These are phyloP conservation scores for Popillia japonica DNA, from an alignment of 1,140 invertebrate species.

Conservation along the genomic window DNA sequence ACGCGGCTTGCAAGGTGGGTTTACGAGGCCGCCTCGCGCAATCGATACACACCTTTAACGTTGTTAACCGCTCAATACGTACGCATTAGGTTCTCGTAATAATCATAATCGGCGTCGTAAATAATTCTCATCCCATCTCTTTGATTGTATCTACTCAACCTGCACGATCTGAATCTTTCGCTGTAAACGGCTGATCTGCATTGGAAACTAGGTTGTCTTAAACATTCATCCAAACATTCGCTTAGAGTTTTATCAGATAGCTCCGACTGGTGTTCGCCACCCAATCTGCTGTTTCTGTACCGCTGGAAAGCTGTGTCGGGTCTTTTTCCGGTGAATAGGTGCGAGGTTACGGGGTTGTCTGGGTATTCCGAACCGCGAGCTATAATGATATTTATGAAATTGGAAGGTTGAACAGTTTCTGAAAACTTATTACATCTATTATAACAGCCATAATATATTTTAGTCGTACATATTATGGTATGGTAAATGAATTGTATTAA, in stretches of 20 bases:
- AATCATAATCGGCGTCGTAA: slow-evolving; percentile 90
- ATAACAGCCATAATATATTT: no score
- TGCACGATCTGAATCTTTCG: slow-evolving; percentile 82
- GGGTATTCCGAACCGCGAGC: slow-evolving; percentile 83
- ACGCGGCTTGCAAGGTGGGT: no score
- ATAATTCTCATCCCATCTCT: slow-evolving; percentile 87
- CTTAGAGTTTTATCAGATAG: slow-evolving; percentile 85
- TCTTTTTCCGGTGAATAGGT: slow-evolving; percentile 79
- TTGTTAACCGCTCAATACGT: slow-evolving; percentile 62
- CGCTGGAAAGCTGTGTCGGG: slow-evolving; percentile 90
- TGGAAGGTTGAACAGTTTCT: neutral
- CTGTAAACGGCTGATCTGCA: slow-evolving; percentile 89
- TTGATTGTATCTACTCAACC: slow-evolving; percentile 85
- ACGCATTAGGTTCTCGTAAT: slow-evolving; percentile 92
- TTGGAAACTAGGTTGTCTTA: slow-evolving; percentile 86
- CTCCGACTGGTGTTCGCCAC: slow-evolving; percentile 88
- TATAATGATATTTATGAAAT: slow-evolving; percentile 55
- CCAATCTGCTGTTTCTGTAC: slow-evolving; percentile 83
- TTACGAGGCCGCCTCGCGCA: no score
- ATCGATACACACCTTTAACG: neutral
- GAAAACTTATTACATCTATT: no score
- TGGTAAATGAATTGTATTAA: no score
- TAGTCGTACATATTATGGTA: no score
- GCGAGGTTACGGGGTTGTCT: slow-evolving; percentile 81
- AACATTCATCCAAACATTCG: slow-evolving; percentile 88